These are phyloP conservation scores for Anguilla japonica DNA, from an alignment of 2,113 vertebrate species.

Conservation along the genomic window DNA sequence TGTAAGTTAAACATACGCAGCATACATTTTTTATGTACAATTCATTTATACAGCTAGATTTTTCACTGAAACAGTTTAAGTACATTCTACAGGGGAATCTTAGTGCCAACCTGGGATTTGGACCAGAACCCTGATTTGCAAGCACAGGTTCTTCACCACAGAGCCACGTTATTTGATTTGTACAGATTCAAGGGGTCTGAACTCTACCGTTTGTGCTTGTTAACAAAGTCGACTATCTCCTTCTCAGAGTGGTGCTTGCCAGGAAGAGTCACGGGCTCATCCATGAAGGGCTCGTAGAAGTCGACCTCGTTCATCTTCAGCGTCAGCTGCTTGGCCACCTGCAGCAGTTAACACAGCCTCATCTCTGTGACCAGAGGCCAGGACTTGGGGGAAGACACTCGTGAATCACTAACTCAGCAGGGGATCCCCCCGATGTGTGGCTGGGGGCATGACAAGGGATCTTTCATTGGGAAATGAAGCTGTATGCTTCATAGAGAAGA, in stretches of 20 bases:
- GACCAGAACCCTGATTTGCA: too few relatives aligned
- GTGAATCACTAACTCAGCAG: background rate
- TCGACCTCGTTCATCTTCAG: conserved; percentile 97
- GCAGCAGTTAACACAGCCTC: conserved; percentile 9
- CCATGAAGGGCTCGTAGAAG: conserved; percentile 98
- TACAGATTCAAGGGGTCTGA: too few relatives aligned
- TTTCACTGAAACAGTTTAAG: background rate
- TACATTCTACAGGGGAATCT: too few relatives aligned
- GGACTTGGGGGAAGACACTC: background rate
- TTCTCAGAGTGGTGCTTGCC: conserved; percentile 87
- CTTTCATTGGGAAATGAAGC: too few relatives aligned
- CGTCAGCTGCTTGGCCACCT: conserved; percentile 94
- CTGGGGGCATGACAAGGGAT: too few relatives aligned
- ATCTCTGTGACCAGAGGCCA: conserved; percentile 23
- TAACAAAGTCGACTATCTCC: conserved; percentile 92
- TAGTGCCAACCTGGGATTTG: too few relatives aligned
- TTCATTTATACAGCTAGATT: background rate
- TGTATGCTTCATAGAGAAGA: too few relatives aligned
- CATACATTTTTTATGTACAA: too few relatives aligned
- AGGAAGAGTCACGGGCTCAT: conserved; percentile 84
- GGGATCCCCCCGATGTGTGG: too few relatives aligned
- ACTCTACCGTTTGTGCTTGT: conserved; percentile 81
- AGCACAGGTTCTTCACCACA: too few relatives aligned
- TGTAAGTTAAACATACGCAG: background rate
- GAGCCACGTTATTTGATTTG: too few relatives aligned